Evolutionary conservation across 1,140 invertebrate species (phyloP).

Genomic region (Aethina tumida): DNA sequence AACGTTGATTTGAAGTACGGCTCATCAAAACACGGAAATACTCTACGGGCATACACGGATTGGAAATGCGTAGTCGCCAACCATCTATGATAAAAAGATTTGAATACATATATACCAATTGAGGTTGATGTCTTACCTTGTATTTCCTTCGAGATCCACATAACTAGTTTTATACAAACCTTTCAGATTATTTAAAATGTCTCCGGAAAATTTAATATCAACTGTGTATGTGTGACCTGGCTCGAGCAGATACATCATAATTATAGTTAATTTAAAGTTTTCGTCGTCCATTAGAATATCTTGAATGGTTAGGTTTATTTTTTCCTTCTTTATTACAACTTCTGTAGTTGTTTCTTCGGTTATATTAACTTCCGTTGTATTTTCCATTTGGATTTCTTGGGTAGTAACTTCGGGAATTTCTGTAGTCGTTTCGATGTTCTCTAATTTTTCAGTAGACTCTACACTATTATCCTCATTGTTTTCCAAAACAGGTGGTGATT

Average conservation of each 20-base stretch:
- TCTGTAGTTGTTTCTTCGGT: background rate
- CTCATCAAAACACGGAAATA: slow-evolving; percentile 90
- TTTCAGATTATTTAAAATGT: slow-evolving; percentile 26
- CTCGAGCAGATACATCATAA: slow-evolving; percentile 14
- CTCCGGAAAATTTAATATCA: slow-evolving; percentile 26
- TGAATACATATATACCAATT: background rate
- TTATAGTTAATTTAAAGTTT: slow-evolving; percentile 23
- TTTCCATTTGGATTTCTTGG: slow-evolving; percentile 1
- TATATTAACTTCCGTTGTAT: background rate
- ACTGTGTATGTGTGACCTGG: slow-evolving; percentile 21
- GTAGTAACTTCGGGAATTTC: slow-evolving; percentile 4
- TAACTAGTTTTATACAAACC: slow-evolving; percentile 31
- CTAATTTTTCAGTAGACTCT: slow-evolving; percentile 2
- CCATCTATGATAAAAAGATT: slow-evolving; percentile 21
- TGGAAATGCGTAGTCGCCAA: slow-evolving; percentile 69
- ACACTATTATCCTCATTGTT: slow-evolving; percentile 1
- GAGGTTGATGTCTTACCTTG: slow-evolving; percentile 24
- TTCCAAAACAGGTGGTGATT: no score
- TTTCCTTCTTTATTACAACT: slow-evolving; percentile 3
- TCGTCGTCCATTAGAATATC: slow-evolving; percentile 15
- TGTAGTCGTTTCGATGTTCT: slow-evolving; percentile 5
- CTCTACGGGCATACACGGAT: slow-evolving; percentile 68
- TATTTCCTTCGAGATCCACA: slow-evolving; percentile 18
- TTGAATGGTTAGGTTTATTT: slow-evolving; percentile 8
- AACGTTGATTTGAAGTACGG: slow-evolving; percentile 76